Conservation (phyloP, 2,888 invertebrate genomes). For the Scrobipalpa atriplicella region DNA sequence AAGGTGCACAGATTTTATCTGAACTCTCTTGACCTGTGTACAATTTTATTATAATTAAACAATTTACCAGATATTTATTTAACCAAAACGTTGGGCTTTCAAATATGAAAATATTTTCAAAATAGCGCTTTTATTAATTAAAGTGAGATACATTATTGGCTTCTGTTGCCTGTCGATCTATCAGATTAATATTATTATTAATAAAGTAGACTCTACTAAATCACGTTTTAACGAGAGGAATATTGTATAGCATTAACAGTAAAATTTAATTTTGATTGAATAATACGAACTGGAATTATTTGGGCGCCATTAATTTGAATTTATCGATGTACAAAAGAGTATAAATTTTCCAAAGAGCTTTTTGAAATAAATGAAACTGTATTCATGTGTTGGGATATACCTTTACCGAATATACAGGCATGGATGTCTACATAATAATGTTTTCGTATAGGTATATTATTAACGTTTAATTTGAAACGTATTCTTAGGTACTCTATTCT, state of each 20-base stretch:
- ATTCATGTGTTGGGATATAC: background rate
- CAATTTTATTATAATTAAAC: too few species aligned
- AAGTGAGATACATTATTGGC: too few species aligned
- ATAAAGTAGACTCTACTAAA: background rate
- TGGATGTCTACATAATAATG: too few species aligned
- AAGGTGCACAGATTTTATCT: too few species aligned
- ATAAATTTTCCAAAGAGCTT: background rate
- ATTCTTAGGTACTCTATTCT: too few species aligned
- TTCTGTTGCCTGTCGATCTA: too few species aligned
- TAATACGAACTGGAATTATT: conserved; percentile 2
- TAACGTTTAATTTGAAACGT: too few species aligned
- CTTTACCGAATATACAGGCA: background rate
- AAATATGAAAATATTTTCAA: too few species aligned
- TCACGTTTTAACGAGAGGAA: background rate
- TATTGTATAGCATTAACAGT: background rate
- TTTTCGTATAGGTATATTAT: too few species aligned
- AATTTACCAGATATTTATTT: too few species aligned
- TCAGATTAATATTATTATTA: background rate
- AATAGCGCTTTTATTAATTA: too few species aligned
- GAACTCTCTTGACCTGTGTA: conserved; percentile 36
- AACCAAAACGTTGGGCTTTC: too few species aligned
- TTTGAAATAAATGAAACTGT: background rate
- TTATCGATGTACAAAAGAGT: background rate
- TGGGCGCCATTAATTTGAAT: background rate
- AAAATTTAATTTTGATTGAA: background rate